These are phyloP conservation scores for Cettia cetti DNA, from an alignment of 2,113 vertebrate genomes.

Conservation along the genomic window DNA sequence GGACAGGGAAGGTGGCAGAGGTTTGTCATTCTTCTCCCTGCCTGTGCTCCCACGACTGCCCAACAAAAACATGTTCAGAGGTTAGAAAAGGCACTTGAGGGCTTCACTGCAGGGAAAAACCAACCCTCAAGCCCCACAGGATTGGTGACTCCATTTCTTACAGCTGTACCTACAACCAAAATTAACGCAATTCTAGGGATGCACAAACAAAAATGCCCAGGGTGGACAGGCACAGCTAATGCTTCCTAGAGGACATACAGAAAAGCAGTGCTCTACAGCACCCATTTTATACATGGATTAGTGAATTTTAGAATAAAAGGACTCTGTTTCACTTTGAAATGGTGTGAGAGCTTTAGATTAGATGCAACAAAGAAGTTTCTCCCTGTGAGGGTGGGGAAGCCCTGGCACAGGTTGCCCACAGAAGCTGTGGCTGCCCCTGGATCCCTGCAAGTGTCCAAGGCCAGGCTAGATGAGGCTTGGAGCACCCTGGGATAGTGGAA, in stretches of 20 bases:
- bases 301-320: neutral
- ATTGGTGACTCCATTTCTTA: accelerated
- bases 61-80: neutral
- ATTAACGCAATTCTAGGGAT: neutral
- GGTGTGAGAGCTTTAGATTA: neutral
- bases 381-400: accelerated
- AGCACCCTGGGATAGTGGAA: accelerated
- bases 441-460: neutral
- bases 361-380: neutral
- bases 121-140: neutral
- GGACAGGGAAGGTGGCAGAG: conserved; percentile 66
- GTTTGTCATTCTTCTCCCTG: conserved; percentile 90
- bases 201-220: neutral
- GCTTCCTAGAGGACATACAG: neutral
- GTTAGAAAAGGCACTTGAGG: accelerated
- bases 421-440: neutral
- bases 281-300: accelerated
- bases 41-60: conserved; percentile 78
- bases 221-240: neutral
- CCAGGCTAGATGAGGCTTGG: accelerated
- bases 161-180: neutral
- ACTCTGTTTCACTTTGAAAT: neutral
- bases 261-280: neutral
- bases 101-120: neutral
- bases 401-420: neutral